Base-by-base conservation (phyloP, 2,888 invertebrate genomes). In the Erynnis tages region DNA sequence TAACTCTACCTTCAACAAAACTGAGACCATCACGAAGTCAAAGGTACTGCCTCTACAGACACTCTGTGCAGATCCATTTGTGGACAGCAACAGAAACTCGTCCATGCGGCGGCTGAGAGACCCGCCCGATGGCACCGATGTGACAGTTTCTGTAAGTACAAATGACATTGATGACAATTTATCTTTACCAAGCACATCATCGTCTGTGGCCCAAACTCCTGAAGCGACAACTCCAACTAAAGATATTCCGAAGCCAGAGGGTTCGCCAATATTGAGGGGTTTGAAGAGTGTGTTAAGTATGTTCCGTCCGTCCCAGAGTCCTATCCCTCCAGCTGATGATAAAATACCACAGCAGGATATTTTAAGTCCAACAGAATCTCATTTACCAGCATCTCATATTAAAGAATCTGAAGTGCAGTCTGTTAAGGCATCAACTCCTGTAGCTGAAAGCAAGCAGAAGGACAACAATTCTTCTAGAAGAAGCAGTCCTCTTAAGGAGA, bases 271-370 rank as follows among this genome's bases (percentile, higher is more conserved):
- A 16, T 76, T 89, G 73, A 64, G 89, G 48, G 88, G 89, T 0
- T 62, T 89, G 0, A 88, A 88, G 60, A 82, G 76, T 65, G 86
- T 89, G 2, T 62, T 89, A 0, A 89, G 76, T 53, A 87, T 89
- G 77, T 89, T 89, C 59, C 70, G 85, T 23, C 69, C 87, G 14
- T 87, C 88, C 1, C 85, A 88, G 54, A 88, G 87, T 54, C 87
- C 88, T 2, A 76, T 84, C 60, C 75, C 80, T 41, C 62, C 71
- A 5, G 40, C 56, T 27, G 81, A 80, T 10, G 58, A 47, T 49
- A 66, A 17, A 10, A 6, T 10, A 11, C 11, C 1, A 17, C 30
- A 44, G n/a, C 43, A 27, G 11, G 52, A 63, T 34, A 50, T 48
- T 11, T 46, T 60, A 4, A 65, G 55, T 54, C 59, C 64, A 11